These are phyloP conservation scores for Diaphora mendica DNA, from an alignment of 2,888 invertebrate genomes.

Conservation along the genomic window DNA sequence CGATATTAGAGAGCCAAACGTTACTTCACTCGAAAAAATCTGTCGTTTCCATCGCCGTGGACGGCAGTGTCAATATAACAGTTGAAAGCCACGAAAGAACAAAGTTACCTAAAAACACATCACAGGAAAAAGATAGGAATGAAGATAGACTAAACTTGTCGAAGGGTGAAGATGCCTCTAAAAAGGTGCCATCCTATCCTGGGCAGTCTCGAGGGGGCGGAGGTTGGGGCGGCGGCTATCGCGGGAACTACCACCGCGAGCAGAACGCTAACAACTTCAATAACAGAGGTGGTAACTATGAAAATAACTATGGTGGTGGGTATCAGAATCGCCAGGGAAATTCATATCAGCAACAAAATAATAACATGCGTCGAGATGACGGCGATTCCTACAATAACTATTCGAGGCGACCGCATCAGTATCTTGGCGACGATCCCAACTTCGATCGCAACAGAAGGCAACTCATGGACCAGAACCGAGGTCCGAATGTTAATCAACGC, in stretches of 20 bases:
- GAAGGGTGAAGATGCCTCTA: conserved; percentile 63
- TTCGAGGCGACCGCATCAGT: conserved; percentile 65
- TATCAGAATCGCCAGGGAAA: conserved; percentile 55
- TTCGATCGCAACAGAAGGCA: conserved; percentile 54
- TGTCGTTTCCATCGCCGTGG: conserved; percentile 85
- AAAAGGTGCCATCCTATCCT: conserved; percentile 88
- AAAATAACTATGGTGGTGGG: conserved; percentile 68
- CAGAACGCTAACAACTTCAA: conserved; percentile 86
- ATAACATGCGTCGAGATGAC: conserved; percentile 59
- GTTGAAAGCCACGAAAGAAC: conserved; percentile 52
- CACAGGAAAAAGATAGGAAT: conserved; percentile 24
- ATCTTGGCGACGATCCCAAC: conserved; percentile 55
- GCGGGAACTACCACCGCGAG: conserved; percentile 55
- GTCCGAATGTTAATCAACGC: conserved; percentile 32
- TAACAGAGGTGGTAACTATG: conserved; percentile 68
- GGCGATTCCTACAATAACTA: conserved; percentile 56
- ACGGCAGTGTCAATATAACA: conserved; percentile 88
- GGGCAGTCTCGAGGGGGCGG: conserved; percentile 85
- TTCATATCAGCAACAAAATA: conserved; percentile 45
- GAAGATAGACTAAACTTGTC: conserved; percentile 60
- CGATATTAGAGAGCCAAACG: conserved; percentile 90
- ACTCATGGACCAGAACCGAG: conserved; percentile 33
- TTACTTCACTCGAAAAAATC: conserved; percentile 89
- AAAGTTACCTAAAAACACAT: conserved; percentile 13
- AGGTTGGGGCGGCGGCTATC: conserved; percentile 79